Evolutionary conservation across 2,113 vertebrate species (phyloP), one percentile per base, ranked within the genome.

Genomic region (Galemys pyrenaicus): DNA sequence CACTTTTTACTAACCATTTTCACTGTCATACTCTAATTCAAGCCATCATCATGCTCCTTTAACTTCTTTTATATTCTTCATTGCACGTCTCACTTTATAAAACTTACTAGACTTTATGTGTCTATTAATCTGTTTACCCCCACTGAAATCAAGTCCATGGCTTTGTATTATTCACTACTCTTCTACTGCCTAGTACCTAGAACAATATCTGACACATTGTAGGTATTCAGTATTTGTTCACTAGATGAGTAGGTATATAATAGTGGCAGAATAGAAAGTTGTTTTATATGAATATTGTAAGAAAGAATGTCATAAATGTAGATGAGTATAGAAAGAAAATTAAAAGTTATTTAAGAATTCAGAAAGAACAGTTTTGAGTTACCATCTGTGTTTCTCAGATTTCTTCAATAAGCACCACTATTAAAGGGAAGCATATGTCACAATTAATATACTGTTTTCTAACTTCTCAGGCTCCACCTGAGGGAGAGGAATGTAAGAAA

Each of bases 211-310:
- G 80, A 74, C 46, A 82, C 22, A 5, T 71, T 24, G 49, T 41
- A 75, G 19, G 32, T 26, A n/a, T 75, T 89, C 44, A 41, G 20
- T 88, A 68, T 84, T 95, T 91, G 39, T 91, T 91, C 17, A 89
- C 41, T 70, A 93, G 93, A 11, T 75, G 10, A 94, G 87, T 73
- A 58, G 68, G 24, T 24, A 44, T 87, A 24, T 32, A 62, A 60
- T 8, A 64, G 16, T 83, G n/a, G 39, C 60, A 83, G 73, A 85
- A 79, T 77, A 75, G 10, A 91, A 77, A 92, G 58, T 77, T 84
- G 30, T 90, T 15, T 85, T 35, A 90, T 35, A 79, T 46, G 37
- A 89, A 41, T 91, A 41, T 79, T 70, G 0, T 78, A 91, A 64
- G 79, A 79, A 65, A 90, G 17, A 32, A 74, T 77, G 46, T 85